These are phyloP conservation scores for Ceyx melanurus DNA, from an alignment of 2,113 vertebrate genomes.

Conservation along the genomic window DNA sequence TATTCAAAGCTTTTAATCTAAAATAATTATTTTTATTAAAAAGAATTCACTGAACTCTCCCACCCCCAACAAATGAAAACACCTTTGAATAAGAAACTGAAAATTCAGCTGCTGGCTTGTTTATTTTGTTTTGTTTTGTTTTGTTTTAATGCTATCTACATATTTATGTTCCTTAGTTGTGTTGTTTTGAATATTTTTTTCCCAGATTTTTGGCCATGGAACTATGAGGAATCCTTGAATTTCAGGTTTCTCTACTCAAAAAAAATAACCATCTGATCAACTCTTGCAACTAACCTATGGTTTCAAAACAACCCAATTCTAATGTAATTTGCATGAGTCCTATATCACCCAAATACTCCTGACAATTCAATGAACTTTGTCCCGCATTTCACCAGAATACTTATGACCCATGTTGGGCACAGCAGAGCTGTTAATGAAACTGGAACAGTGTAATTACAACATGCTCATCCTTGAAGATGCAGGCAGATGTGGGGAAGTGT, in stretches of 20 bases:
- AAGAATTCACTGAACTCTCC: background rate
- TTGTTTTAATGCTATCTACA: background rate
- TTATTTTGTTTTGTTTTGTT: background rate
- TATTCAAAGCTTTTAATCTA: background rate
- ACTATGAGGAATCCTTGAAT: background rate
- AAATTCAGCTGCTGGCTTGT: background rate
- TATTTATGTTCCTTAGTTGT: no score
- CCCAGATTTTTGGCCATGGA: background rate
- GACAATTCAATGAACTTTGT: conserved; percentile 15
- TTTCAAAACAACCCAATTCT: background rate
- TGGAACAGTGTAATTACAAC: conserved; percentile 28
- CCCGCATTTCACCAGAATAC: background rate
- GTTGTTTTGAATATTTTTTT: no score
- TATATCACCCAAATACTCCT: background rate
- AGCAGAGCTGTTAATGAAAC: conserved; percentile 26
- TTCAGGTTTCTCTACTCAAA: background rate
- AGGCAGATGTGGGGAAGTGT: background rate
- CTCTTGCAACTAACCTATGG: background rate
- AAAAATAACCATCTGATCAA: background rate
- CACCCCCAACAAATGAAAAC: background rate
- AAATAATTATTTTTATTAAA: background rate
- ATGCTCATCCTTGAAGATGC: background rate
- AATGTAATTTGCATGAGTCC: background rate
- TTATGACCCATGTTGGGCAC: background rate
- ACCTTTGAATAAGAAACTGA: background rate